Evolutionary conservation across 1,140 invertebrate genomes (phyloP), one percentile per base, ranked within the genome.

Genomic region (Sminthurides bifidus): DNA sequence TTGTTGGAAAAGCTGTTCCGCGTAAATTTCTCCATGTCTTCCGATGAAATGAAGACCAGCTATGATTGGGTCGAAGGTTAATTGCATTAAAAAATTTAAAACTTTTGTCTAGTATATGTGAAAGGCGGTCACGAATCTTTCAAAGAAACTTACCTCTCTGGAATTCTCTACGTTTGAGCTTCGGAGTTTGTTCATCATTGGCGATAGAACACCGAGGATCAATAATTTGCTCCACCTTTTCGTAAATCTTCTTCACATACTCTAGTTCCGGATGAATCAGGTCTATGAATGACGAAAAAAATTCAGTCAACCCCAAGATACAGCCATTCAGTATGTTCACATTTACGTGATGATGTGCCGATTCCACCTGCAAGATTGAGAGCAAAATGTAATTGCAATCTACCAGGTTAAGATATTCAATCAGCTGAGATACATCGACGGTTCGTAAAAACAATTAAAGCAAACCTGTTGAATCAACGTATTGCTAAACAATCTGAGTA

Each of bases 101-200:
- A n/a, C n/a, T n/a, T n/a, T n/a, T n/a, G n/a, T 15, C 6, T 15
- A 48, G 24, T n/a, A 6, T n/a, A 43, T 43, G 17, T 21, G 12
- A 26, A 46, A 46, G 8, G 8, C 14, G 8, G 14, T 10, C 21
- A 19, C 21, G 8, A 44, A 44, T 17, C 27, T 6, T 45, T 45
- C 5, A 45, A 48, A 26, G 35, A 21, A 23, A 2, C 19, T 48
- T 29, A 60, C 62, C 58, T 37, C 63, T 27, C 54, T 61, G 59
- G 58, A 61, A 65, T 44, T 65, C 63, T 3, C 63, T 15, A 3
- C 59, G 55, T 29, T 61, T 61, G 15, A 63, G 2, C 19, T 63
- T 56, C 12, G 38, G 50, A 5, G 31, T 33, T 19, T 57, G 27
- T 5, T 21, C 31, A 38, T 53, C 35, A 31, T 63, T 53, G 1